Conservation (phyloP, 2,113 vertebrate species). For the Tachuris rubrigastra region DNA sequence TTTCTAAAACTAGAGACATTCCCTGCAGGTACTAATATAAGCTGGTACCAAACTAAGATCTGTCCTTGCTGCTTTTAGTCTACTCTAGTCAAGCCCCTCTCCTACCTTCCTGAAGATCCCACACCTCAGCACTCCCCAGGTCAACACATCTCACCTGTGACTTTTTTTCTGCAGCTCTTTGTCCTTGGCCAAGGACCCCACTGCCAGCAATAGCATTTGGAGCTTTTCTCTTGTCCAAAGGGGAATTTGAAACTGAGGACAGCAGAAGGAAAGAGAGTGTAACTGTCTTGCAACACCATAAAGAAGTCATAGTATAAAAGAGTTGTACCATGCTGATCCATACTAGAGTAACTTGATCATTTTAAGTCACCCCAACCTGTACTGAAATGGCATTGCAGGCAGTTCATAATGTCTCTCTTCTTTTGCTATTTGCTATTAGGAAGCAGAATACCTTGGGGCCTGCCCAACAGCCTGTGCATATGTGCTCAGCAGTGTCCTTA, state of each 20-base stretch:
- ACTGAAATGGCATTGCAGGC: background rate
- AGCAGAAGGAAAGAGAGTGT: background rate
- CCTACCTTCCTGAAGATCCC: background rate
- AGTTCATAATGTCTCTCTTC: background rate
- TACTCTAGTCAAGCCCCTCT: background rate
- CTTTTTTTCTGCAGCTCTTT: background rate
- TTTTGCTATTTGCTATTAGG: background rate
- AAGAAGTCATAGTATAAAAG: background rate
- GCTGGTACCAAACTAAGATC: background rate
- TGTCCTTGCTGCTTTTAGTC: background rate
- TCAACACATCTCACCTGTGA: background rate
- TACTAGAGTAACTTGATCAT: background rate
- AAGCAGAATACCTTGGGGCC: background rate
- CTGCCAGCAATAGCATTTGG: background rate
- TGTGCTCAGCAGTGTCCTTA: rapidly evolving
- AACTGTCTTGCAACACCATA: background rate
- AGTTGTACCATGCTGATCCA: background rate
- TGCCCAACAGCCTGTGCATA: background rate
- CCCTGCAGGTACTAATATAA: background rate
- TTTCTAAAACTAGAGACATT: background rate
- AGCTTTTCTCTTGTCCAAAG: background rate
- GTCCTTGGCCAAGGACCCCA: background rate
- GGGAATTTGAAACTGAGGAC: background rate
- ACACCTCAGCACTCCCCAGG: background rate
- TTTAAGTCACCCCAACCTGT: background rate